Base-by-base conservation (phyloP, 2,797 vertebrate genomes). In the Aphelocoma californica region DNA sequence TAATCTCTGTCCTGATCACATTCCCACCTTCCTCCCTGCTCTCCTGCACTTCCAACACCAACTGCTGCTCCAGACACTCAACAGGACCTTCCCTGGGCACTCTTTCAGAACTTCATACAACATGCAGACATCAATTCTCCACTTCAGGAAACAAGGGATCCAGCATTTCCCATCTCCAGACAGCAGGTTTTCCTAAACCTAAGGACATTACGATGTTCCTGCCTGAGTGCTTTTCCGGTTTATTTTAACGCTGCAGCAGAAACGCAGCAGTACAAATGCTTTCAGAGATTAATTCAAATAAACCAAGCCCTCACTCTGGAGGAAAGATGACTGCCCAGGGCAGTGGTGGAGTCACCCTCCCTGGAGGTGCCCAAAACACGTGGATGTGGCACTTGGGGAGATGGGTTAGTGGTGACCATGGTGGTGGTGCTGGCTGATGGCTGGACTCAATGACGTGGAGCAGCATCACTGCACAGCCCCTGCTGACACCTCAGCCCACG, bases 101-200 rank as follows among this genome's bases (percentile, higher is more conserved):
- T 95, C 87, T 95, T 91, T 80, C 93, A 86, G 78, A 95, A 92
- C 87, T 86, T 81, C 40, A 58, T 38, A 83, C 8, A 40, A 26
- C 31, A 45, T 4, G 4, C 48, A 95, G 70, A 97, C 93, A 95
- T 75, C 92, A 91, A 25, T 86, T 88, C 82, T 53, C 72, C 96
- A 44, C 89, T 69, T 92, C 71, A 93, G 93, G 81, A 95, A 97
- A 94, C 84, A 81, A 74, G 78, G 58, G 82, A 94, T 50, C 28
- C n/a, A 97, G 88, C 86, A 90, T 83, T 93, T 93, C 83, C 85
- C 70, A 38, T 14, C 84, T 81, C 75, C 42, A n/a, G 83, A 92
- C 60, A 85, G 81, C 67, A 74, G 61, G 58, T 74, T 88, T n/a
- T 91, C 95, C 94, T 69, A 80, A 74, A 92, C 29, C 57, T 57